phyloP scores from a whole-genome alignment of 2,888 invertebrate genomes.

The Malacosoma neustria region DNA sequence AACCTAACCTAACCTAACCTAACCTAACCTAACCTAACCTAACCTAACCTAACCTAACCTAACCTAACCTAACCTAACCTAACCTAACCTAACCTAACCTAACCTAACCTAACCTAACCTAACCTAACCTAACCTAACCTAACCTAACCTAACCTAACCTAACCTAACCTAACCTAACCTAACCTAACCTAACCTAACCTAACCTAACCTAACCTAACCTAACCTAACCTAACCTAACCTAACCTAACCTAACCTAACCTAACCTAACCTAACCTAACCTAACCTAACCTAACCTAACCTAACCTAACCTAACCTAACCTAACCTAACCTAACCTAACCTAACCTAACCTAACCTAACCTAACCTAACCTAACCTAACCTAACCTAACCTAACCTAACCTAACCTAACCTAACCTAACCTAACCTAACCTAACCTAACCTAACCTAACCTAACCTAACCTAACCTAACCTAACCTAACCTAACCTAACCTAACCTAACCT shows the following conservation, averaged over 20 bases:
- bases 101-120: too few relatives aligned
- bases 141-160: too few relatives aligned
- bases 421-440: slow-evolving; percentile 7
- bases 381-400: slow-evolving; percentile 8
- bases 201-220: too few relatives aligned
- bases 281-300: slow-evolving; percentile 9
- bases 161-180: too few relatives aligned
- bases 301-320: slow-evolving; percentile 1
- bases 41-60: slow-evolving; percentile 13
- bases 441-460: slow-evolving; percentile 8
- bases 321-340: slow-evolving; percentile 11
- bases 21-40: slow-evolving; percentile 15
- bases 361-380: slow-evolving; percentile 9
- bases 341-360: slow-evolving; percentile 8
- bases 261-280: slow-evolving; percentile 11
- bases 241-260: slow-evolving; percentile 13
- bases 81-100: slow-evolving; percentile 11
- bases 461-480: slow-evolving; percentile 9
- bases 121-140: too few relatives aligned
- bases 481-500: slow-evolving; percentile 10
- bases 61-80: slow-evolving; percentile 10
- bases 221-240: slow-evolving; percentile 12
- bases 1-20: slow-evolving; percentile 14
- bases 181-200: too few relatives aligned
- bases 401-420: slow-evolving; percentile 7